Percentiles rank a stretch among this genome's conserved stretches.
Conservation (phyloP, 1,140 invertebrate species). For the Leptinotarsa defecta region DNA sequence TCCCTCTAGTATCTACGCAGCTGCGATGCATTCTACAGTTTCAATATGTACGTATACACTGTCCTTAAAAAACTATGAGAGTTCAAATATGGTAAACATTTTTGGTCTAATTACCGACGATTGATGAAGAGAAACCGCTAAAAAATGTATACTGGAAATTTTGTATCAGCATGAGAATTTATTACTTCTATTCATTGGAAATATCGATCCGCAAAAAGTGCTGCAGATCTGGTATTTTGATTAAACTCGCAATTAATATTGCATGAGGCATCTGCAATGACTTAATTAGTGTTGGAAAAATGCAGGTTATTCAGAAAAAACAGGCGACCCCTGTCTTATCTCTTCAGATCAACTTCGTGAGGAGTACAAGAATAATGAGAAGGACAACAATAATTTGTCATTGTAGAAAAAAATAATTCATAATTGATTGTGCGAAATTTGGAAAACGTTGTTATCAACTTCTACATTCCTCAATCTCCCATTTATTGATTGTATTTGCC, state of each 20-base stretch:
- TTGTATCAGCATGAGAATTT: conserved; percentile 1
- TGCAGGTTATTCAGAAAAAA: background rate
- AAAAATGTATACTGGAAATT: background rate
- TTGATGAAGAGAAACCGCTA: background rate
- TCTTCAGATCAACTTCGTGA: too few relatives aligned
- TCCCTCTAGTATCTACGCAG: too few relatives aligned
- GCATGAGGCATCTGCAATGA: conserved; percentile 12
- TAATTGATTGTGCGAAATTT: too few relatives aligned
- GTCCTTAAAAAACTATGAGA: background rate
- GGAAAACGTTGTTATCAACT: too few relatives aligned
- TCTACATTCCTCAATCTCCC: too few relatives aligned
- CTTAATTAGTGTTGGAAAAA: conserved; percentile 9
- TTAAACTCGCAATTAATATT: conserved; percentile 16
- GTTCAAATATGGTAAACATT: background rate
- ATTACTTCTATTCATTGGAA: conserved; percentile 4
- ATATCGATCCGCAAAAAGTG: background rate
- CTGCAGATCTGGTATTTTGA: conserved; percentile 7
- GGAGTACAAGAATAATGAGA: too few relatives aligned
- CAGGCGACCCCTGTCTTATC: too few relatives aligned
- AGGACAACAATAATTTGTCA: too few relatives aligned
- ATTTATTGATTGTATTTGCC: too few relatives aligned
- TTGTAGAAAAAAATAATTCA: too few relatives aligned
- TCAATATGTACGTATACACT: background rate
- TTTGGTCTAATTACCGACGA: background rate
- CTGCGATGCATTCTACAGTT: background rate